Percentiles rank a stretch among this genome's conserved stretches.
phyloP scores from a whole-genome alignment of 2,888 invertebrate species.

The Volucella inflata region DNA sequence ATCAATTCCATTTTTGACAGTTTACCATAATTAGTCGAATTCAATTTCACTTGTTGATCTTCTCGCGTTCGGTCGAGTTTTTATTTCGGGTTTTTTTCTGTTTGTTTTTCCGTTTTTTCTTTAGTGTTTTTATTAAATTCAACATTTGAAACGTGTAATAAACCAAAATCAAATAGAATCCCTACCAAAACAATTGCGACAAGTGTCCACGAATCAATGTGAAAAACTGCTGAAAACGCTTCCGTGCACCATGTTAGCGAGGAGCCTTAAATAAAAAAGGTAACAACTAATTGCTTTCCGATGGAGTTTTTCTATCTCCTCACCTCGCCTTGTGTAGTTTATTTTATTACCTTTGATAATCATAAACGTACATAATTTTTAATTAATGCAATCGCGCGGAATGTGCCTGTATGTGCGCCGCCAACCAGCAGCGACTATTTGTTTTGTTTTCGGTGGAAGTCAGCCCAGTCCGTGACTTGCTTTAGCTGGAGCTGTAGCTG shows the following conservation, averaged over 20 bases:
- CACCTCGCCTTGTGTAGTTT: constrained; percentile 48
- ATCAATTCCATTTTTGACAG: constrained; percentile 51
- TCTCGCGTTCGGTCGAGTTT: constrained; percentile 49
- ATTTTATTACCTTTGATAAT: constrained; percentile 66
- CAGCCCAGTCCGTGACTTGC: constrained; percentile 22
- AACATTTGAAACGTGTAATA: constrained; percentile 15
- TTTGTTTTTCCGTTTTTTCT: constrained; percentile 42
- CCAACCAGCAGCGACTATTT: constrained; percentile 23
- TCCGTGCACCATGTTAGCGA: constrained; percentile 73
- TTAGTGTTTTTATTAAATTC: constrained; percentile 28
- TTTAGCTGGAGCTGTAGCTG: not conserved
- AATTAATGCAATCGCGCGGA: constrained; percentile 67
- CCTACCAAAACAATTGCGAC: not conserved
- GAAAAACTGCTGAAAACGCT: constrained; percentile 64
- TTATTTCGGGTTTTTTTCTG: constrained; percentile 10
- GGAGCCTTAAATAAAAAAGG: constrained; percentile 65
- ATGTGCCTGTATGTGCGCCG: constrained; percentile 26
- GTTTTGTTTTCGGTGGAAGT: constrained; percentile 69
- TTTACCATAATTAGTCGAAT: constrained; percentile 51
- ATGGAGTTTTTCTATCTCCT: constrained; percentile 36
- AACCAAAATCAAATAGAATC: not conserved
- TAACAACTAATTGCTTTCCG: constrained; percentile 62
- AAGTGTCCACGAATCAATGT: constrained; percentile 44
- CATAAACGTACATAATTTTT: constrained; percentile 67
- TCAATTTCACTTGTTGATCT: constrained; percentile 69